A percentile compares a stretch with the other conserved stretches of the same genome.
These are phyloP conservation scores for Diadophis punctatus DNA, from an alignment of 2,113 vertebrate species.

Conservation along the genomic window DNA sequence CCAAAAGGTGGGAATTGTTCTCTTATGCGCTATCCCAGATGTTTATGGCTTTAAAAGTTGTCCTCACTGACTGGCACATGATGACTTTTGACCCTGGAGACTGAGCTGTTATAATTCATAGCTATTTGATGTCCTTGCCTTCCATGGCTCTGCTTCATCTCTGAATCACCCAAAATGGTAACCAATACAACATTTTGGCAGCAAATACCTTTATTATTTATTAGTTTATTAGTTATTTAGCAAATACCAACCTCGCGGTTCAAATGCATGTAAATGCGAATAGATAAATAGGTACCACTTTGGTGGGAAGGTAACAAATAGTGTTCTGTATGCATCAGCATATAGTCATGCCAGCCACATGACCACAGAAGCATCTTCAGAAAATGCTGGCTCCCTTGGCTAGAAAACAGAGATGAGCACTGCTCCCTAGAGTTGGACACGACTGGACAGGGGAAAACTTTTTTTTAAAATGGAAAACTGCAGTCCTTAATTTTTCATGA, in stretches of 20 bases:
- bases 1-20: not conserved
- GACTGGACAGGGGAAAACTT: not conserved
- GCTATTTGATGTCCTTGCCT: not conserved
- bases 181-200: not conserved
- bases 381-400: not conserved
- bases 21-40: not conserved
- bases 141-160: not conserved
- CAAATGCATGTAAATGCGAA: not conserved
- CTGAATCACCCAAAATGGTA: not conserved
- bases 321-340: not conserved
- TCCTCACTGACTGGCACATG: not conserved
- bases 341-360: not conserved
- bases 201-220: not conserved
- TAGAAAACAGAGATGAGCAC: not conserved
- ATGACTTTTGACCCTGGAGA: not conserved
- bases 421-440: not conserved
- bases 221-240: not conserved
- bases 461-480: not conserved
- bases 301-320: not conserved
- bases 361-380: not conserved
- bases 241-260: not conserved
- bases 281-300: not conserved
- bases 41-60: not conserved
- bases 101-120: not conserved
- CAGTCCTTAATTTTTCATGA: too few species aligned